A percentile compares a stretch with the other conserved stretches of the same genome.
Conservation (phyloP, 92 coral and sea anemone genomes). For the Bergia puertoricense region DNA sequence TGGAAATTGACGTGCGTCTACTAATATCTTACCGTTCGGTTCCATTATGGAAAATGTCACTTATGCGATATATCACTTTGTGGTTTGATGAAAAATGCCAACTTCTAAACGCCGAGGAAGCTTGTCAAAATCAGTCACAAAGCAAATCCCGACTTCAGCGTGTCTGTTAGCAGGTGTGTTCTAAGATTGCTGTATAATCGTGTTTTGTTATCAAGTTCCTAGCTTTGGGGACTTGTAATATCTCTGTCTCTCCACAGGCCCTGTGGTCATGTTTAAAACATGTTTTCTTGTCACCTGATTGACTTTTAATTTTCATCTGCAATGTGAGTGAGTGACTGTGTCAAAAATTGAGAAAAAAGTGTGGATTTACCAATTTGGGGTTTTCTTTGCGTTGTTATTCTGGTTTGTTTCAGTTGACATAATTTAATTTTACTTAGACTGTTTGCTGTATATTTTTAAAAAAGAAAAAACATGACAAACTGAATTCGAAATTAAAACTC, state of each 20-base stretch:
- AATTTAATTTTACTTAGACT: background rate
- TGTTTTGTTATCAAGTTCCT: constrained; percentile 16
- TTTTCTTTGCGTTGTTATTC: background rate
- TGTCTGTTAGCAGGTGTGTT: constrained; percentile 21
- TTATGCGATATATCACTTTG: constrained; percentile 35
- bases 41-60: constrained; percentile 45
- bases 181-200: background rate
- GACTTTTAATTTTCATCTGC: background rate
- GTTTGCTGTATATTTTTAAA: no score
- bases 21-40: constrained; percentile 35
- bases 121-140: constrained; percentile 19
- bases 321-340: background rate
- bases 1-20: constrained; percentile 24
- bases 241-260: background rate
- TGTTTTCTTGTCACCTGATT: constrained; percentile 15
- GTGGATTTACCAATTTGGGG: background rate
- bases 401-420: background rate
- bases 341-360: no score
- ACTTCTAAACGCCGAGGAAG: constrained; percentile 30
- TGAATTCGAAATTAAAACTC: background rate
- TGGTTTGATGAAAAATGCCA: constrained; percentile 40
- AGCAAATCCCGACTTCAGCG: constrained; percentile 10
- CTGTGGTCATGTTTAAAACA: constrained; percentile 4
- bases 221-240: background rate
- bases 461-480: background rate